phyloP scores from a whole-genome alignment of 2,888 invertebrate species.

The Meteorus colon region DNA sequence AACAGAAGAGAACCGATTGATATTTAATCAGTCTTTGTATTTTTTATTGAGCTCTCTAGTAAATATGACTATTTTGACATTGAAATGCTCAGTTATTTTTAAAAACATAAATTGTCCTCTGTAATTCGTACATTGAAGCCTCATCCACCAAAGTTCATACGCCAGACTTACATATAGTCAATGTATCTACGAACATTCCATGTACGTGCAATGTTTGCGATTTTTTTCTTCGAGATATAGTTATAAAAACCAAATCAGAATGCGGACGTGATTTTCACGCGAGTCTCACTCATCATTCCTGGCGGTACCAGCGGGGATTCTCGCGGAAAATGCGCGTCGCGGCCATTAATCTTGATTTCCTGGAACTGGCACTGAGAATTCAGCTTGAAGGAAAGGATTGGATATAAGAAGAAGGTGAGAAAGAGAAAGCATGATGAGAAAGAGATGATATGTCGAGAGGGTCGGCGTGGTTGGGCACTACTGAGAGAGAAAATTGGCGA shows the following conservation, averaged over 20 bases:
- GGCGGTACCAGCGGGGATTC: slow-evolving; percentile 48
- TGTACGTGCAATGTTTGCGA: slow-evolving; percentile 13
- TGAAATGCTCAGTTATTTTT: no score
- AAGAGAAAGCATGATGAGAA: slow-evolving; percentile 23
- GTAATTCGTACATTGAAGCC: no score
- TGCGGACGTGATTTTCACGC: slow-evolving; percentile 37
- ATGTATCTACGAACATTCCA: background rate
- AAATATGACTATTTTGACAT: no score
- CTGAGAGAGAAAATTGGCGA: slow-evolving; percentile 35
- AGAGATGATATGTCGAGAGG: slow-evolving; percentile 37
- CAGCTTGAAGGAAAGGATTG: slow-evolving; percentile 30
- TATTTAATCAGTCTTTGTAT: no score
- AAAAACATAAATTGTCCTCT: no score
- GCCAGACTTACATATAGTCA: background rate
- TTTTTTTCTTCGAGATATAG: background rate
- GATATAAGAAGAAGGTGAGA: slow-evolving; percentile 13
- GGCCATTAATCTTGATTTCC: slow-evolving; percentile 66
- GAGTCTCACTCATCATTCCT: slow-evolving; percentile 45
- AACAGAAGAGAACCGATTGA: no score
- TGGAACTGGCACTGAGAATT: slow-evolving; percentile 29
- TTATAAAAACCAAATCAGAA: slow-evolving; percentile 24
- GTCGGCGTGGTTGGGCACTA: slow-evolving; percentile 32
- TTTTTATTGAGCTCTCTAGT: no score
- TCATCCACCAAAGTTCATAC: no score
- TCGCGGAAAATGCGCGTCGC: slow-evolving; percentile 56